Conservation (phyloP, 2,113 vertebrate species). For the Xiphias gladius region DNA sequence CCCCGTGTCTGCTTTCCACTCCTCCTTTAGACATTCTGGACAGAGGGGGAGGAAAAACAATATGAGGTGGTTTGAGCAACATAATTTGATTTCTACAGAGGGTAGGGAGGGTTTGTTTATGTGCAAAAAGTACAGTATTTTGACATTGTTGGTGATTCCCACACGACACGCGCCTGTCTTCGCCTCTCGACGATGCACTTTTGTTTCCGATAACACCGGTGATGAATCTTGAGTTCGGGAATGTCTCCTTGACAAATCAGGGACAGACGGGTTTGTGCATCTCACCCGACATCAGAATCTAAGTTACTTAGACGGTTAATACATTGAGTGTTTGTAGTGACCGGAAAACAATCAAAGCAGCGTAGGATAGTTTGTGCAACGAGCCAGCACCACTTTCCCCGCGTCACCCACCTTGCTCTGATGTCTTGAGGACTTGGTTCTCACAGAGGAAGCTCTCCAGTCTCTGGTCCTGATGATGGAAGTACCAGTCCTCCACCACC, state of each 20-base stretch:
- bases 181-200: too few species aligned
- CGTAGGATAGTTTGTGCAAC: not conserved
- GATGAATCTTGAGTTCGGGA: too few species aligned
- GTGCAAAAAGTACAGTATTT: too few species aligned
- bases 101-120: not conserved
- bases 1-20: constrained; percentile 85
- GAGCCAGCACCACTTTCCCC: not conserved
- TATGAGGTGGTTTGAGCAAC: not conserved
- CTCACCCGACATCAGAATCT: too few species aligned
- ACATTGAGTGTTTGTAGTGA: too few species aligned
- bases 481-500: constrained; percentile 90
- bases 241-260: too few species aligned
- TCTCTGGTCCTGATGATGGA: constrained; percentile 88
- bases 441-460: constrained; percentile 88
- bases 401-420: constrained; percentile 81
- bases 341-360: too few species aligned
- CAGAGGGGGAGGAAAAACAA: constrained; percentile 20
- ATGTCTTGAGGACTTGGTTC: constrained; percentile 81
- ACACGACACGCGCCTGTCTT: too few species aligned
- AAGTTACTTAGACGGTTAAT: too few species aligned
- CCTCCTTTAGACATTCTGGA: constrained; percentile 88
- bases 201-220: too few species aligned
- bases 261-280: too few species aligned
- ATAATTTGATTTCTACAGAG: not conserved
- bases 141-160: too few species aligned